These are phyloP conservation scores for Agrochola circellaris DNA, from an alignment of 2,888 invertebrate genomes.

Conservation along the genomic window DNA sequence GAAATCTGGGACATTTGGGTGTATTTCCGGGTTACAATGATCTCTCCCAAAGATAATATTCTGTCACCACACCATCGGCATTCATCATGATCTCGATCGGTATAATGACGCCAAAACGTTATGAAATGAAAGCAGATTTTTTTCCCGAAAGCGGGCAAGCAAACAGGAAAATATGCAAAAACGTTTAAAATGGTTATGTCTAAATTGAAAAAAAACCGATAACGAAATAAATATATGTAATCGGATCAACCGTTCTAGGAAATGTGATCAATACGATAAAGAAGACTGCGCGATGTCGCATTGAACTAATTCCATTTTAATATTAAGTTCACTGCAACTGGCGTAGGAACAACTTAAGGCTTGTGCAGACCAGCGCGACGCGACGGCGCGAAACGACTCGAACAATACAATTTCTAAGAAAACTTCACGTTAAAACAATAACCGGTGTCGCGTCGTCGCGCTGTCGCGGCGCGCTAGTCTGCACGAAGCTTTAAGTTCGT, in stretches of 20 bases:
- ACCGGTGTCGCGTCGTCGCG: too few relatives aligned
- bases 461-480: too few relatives aligned
- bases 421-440: too few relatives aligned
- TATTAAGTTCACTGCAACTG: constrained; percentile 7
- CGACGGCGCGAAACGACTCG: too few relatives aligned
- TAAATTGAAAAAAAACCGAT: constrained; percentile 24
- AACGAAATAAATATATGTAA: constrained; percentile 24
- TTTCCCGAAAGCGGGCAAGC: neutral
- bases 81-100: neutral
- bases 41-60: neutral
- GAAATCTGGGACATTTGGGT: too few relatives aligned
- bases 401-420: too few relatives aligned
- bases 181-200: constrained; percentile 1
- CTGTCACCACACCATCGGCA: too few relatives aligned
- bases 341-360: too few relatives aligned
- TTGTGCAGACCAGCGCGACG: too few relatives aligned
- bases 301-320: constrained; percentile 5
- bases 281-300: constrained; percentile 3
- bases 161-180: constrained; percentile 23
- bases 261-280: constrained; percentile 20
- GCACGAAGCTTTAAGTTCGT: too few relatives aligned
- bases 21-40: too few relatives aligned
- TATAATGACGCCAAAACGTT: neutral
- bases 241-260: constrained; percentile 18
- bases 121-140: neutral